phyloP scores from a whole-genome alignment of 2,113 vertebrate species.

The Cavia porcellus region DNA sequence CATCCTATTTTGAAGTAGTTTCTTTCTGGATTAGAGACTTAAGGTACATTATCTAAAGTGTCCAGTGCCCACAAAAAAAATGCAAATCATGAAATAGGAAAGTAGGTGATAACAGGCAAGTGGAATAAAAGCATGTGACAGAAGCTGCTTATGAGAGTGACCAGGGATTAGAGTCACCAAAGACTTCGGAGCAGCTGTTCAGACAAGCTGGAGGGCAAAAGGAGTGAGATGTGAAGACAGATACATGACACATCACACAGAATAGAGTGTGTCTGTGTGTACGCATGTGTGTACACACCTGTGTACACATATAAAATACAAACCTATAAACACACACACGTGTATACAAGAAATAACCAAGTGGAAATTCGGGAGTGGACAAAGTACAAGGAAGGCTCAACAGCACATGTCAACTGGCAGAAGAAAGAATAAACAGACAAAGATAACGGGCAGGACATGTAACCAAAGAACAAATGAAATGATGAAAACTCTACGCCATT shows the following conservation, averaged over 20 bases:
- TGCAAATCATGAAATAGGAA: background rate
- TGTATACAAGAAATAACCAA: background rate
- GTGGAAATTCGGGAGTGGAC: background rate
- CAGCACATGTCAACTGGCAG: background rate
- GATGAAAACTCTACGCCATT: background rate
- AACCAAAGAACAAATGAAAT: background rate
- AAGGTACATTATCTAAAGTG: too few relatives aligned
- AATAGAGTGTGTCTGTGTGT: background rate
- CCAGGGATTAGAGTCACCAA: too few relatives aligned
- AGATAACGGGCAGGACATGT: rapidly evolving
- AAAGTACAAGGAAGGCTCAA: background rate
- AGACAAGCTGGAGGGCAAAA: background rate
- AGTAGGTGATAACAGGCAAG: too few relatives aligned
- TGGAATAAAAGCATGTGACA: background rate
- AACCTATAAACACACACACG: too few relatives aligned
- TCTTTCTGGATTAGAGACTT: background rate
- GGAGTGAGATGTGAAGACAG: background rate
- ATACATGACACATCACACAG: background rate
- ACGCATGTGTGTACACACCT: background rate
- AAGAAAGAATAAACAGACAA: background rate
- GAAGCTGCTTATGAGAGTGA: background rate
- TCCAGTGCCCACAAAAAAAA: background rate
- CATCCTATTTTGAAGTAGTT: background rate
- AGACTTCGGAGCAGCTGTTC: background rate
- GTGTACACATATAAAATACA: background rate